Percentiles rank a stretch among this genome's conserved stretches.
Evolutionary conservation across 1,140 invertebrate species (phyloP).

Genomic region (Pachypeltis micranthus): DNA sequence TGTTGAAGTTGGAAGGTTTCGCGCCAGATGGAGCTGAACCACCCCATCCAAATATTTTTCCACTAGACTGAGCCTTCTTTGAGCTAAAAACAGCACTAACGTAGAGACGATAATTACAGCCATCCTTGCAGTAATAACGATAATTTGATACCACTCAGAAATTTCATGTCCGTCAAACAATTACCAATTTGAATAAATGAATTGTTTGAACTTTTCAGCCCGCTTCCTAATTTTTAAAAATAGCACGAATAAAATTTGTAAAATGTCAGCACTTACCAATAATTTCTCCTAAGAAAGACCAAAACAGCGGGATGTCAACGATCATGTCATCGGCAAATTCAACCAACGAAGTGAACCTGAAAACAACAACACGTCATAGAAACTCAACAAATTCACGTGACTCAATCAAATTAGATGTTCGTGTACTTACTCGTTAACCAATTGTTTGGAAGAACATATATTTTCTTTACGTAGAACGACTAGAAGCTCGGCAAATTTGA

Average conservation of each 20-base stretch:
- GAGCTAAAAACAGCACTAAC: too few species aligned
- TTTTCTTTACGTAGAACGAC: neutral
- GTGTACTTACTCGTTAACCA: slow-evolving; percentile 10
- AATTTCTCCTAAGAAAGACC: slow-evolving; percentile 51
- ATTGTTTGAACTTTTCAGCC: slow-evolving; percentile 4
- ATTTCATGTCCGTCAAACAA: too few species aligned
- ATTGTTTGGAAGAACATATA: neutral
- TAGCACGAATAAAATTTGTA: neutral
- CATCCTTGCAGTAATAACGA: too few species aligned
- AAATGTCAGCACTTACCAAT: slow-evolving; percentile 18
- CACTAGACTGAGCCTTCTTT: too few species aligned
- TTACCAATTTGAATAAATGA: neutral
- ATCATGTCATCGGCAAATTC: slow-evolving; percentile 43
- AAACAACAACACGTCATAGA: neutral
- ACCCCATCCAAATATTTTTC: too few species aligned
- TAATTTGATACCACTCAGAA: too few species aligned
- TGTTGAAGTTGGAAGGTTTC: too few species aligned
- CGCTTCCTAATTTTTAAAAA: too few species aligned
- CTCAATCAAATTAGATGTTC: too few species aligned
- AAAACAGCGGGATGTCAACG: slow-evolving; percentile 65
- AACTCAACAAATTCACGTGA: neutral
- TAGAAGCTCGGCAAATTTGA: slow-evolving; percentile 6
- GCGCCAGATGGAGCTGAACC: too few species aligned
- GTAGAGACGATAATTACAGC: too few species aligned
- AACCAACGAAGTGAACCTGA: slow-evolving; percentile 14